Base-by-base conservation (phyloP, 1,140 invertebrate species). In the Luehdorfia chinensis region DNA sequence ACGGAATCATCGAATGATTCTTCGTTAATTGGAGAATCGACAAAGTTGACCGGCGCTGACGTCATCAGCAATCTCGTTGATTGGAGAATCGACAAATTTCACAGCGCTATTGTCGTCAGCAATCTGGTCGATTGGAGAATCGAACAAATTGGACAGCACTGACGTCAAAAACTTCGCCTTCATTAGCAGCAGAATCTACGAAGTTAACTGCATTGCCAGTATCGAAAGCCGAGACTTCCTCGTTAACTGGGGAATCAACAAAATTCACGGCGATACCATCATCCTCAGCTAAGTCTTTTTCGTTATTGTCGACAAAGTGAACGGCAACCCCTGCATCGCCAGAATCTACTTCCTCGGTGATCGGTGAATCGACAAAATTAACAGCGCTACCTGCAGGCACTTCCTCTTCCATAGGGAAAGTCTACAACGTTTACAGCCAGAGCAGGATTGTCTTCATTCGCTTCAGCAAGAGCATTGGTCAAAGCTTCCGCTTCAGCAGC, bases 71-170 rank as follows among this genome's bases (percentile, higher is more conserved):
- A 19, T 18, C 1, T 21, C 12, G 11, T 28, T 13, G 6, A 16
- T 25, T n/a, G 25, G 13, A 27, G 11, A 28, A 31, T 31, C 28
- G 1, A 43, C 39, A 13, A 43, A 43, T 13, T 18, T 25, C n/a
- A 43, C 39, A 4, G 39, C 23, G 14, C 4, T 11, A 2, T 13
- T 9, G 3, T 41, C 23, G 7, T 43, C 39, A 6, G 25, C 25
- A 13, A 15, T 2, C 14, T 23, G 6, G 6, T 13, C 36, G 7
- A 25, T 13, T n/a, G 25, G 39, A 11, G 39, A 18, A 4, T 43
- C 39, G 4, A n/a, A 53, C 50, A 27, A 52, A 46, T 11, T 52
- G 39, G 1, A 47, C 43, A 6, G 43, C 16, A 1, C 27, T n/a
- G 5, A n/a, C n/a, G n/a, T n/a, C n/a, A n/a, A n/a, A n/a, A n/a